Evolutionary conservation across 2,888 invertebrate species (phyloP).

Genomic region (Gastracanthus pulcherrimus): DNA sequence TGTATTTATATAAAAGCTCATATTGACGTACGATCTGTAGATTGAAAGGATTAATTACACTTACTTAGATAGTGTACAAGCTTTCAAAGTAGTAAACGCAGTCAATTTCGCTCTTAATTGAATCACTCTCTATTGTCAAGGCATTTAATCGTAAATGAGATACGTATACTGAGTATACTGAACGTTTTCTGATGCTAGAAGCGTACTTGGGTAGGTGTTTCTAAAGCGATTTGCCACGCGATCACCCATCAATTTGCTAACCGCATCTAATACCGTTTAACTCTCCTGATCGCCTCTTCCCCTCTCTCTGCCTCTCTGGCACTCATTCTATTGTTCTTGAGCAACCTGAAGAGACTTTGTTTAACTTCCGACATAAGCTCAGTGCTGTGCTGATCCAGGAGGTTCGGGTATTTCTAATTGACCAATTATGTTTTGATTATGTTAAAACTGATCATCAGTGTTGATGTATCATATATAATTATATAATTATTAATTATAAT

Average conservation of each 20-base stretch:
- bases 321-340: background rate
- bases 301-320: background rate
- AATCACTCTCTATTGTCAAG: background rate
- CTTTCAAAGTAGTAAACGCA: background rate
- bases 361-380: background rate
- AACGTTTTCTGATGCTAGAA: background rate
- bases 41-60: too few relatives aligned
- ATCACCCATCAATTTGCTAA: constrained; percentile 27
- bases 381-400: background rate
- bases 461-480: too few relatives aligned
- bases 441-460: background rate
- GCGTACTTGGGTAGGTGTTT: background rate
- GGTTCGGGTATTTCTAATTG: background rate
- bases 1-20: background rate
- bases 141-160: background rate
- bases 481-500: too few relatives aligned
- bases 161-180: background rate
- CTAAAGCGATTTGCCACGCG: constrained; percentile 6
- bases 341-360: background rate
- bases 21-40: too few relatives aligned
- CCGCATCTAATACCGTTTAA: constrained; percentile 21
- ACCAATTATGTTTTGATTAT: background rate
- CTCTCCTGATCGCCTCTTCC: background rate
- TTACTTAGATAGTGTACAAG: background rate
- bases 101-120: background rate